Conservation (phyloP, 1,140 invertebrate species). For the Prorops nasuta region DNA sequence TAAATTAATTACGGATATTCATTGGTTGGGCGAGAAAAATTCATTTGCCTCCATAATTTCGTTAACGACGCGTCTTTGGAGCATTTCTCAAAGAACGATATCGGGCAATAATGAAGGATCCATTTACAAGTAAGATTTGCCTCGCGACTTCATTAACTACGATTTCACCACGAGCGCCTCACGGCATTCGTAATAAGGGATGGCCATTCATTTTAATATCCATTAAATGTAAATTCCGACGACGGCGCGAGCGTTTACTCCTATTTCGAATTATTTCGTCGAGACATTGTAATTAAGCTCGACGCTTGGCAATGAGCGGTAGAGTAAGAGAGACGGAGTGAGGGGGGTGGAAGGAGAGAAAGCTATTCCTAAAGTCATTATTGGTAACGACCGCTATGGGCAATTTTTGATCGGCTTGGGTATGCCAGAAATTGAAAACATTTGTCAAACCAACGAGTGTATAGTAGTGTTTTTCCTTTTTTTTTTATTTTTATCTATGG, state of each 20-base stretch:
- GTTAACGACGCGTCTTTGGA: slow-evolving; percentile 25
- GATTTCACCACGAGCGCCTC: slow-evolving; percentile 46
- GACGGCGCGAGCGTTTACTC: slow-evolving; percentile 51
- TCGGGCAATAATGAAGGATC: slow-evolving; percentile 53
- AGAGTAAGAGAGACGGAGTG: too few relatives aligned
- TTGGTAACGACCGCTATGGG: slow-evolving; percentile 25
- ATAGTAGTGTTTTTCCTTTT: too few relatives aligned
- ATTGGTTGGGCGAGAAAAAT: too few relatives aligned
- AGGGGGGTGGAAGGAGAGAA: too few relatives aligned
- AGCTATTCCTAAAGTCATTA: slow-evolving; percentile 22
- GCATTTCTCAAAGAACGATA: slow-evolving; percentile 45
- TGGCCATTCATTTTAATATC: slow-evolving; percentile 58
- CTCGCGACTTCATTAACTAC: slow-evolving; percentile 51
- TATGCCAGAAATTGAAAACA: not conserved
- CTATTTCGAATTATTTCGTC: slow-evolving; percentile 50
- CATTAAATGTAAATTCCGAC: slow-evolving; percentile 54
- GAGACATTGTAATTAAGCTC: slow-evolving; percentile 36
- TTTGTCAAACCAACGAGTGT: not conserved
- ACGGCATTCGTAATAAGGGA: slow-evolving; percentile 54
- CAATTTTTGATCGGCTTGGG: not conserved
- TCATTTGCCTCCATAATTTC: too few relatives aligned
- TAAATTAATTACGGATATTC: too few relatives aligned
- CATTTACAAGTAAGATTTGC: slow-evolving; percentile 56
- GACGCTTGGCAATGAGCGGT: slow-evolving; percentile 11
- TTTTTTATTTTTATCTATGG: too few relatives aligned